phyloP scores from a whole-genome alignment of 2,113 vertebrate species.

The Mus spicilegus region DNA sequence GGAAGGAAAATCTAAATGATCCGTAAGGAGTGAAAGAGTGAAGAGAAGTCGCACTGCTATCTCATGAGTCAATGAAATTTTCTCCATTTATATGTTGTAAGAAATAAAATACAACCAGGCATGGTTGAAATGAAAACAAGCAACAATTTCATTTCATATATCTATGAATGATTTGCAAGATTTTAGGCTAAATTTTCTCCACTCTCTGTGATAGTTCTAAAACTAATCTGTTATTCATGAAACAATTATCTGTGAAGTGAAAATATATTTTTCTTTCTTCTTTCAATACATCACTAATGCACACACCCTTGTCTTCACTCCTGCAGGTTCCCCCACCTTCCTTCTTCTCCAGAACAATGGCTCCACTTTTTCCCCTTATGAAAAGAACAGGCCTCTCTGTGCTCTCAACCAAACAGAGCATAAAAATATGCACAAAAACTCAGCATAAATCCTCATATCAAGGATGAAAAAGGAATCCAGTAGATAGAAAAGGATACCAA shows the following conservation, averaged over 20 bases:
- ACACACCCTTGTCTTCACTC: not conserved
- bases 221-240: too few relatives aligned
- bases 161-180: too few relatives aligned
- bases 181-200: too few relatives aligned
- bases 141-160: too few relatives aligned
- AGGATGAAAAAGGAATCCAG: not conserved
- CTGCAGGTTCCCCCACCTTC: too few relatives aligned
- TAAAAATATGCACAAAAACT: not conserved
- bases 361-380: not conserved
- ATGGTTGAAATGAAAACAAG: conserved; percentile 39
- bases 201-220: too few relatives aligned
- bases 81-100: rapidly evolving
- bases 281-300: too few relatives aligned
- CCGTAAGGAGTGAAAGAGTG: conserved; percentile 26
- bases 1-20: conserved; percentile 5
- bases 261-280: too few relatives aligned
- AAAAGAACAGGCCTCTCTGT: not conserved
- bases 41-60: not conserved
- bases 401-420: not conserved
- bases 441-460: not conserved
- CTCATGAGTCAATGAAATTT: conserved; percentile 53
- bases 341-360: too few relatives aligned
- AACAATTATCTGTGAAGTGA: too few relatives aligned
- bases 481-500: not conserved
- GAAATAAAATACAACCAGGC: conserved; percentile 46